Evolutionary conservation across 2,888 invertebrate genomes (phyloP), one percentile per base, ranked within the genome.

Genomic region (Platycnemis pennipes): DNA sequence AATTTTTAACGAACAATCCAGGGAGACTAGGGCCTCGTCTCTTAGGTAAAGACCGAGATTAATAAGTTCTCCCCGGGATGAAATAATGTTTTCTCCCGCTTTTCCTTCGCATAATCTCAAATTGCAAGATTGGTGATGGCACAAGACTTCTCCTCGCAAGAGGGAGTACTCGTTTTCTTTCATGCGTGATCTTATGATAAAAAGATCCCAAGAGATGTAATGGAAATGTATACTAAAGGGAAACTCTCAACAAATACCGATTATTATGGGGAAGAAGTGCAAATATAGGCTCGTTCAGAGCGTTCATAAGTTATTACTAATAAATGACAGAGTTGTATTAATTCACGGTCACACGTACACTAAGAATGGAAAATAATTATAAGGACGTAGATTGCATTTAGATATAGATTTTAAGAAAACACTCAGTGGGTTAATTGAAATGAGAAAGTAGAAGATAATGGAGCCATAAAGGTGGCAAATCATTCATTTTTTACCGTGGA

Each of bases 1-100:
- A 42, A 53, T 89, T 89, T 89, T 89, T 53, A 89, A 89, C 56
- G 89, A 89, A 63, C 56, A 63, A 89, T 56, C 89, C 42, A 7
- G 87, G 45, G 87, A 87, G 87, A 45, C 46, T 63, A 56, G 56
- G 56, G 42, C 37, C 53, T 89, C 46, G 37, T n/a, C 77, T 77
- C 56, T 63, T 56, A 89, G 56, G 89, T 42, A 42, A 77, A 89
- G 89, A 16, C 53, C 53, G 26, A 89, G 89, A 89, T 89, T 89
- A 87, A 87, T 87, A 87, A 45, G 45, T 87, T 87, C 87, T 37
- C 26, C 89, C 56, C 11, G 53, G 37, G 53, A 87, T 26, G 26
- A 87, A 87, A 22, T 77, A 77, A 77, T 37, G 77, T 87, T 42
- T 44, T 87, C 45, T 45, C 45, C 37, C 26, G 53, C 31, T 56